Evolutionary conservation across 92 coral and sea anemone species (phyloP).

Genomic region (Nematostella vectensis): DNA sequence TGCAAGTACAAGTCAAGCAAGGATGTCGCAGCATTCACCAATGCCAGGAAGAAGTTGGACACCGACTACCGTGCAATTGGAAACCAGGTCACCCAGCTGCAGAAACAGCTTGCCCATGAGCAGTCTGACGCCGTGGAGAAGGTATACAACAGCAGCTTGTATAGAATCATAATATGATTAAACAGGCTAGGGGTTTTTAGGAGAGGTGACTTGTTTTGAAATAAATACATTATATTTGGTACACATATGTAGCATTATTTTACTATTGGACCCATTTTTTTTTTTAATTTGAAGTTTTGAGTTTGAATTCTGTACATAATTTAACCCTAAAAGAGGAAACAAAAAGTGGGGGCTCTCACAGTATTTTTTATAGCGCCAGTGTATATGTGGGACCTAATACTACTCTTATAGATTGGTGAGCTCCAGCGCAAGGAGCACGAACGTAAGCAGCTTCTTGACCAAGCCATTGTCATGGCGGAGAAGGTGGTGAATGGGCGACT

Average conservation of each 20-base stretch:
- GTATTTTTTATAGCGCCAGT: too few relatives aligned
- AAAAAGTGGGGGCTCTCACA: too few relatives aligned
- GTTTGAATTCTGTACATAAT: too few relatives aligned
- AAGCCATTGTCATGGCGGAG: slow-evolving; percentile 85
- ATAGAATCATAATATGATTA: too few relatives aligned
- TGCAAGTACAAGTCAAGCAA: slow-evolving; percentile 86
- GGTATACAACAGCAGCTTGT: slow-evolving; percentile 37
- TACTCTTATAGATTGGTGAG: slow-evolving; percentile 61
- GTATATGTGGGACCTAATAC: too few relatives aligned
- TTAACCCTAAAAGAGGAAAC: too few relatives aligned
- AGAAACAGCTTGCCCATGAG: slow-evolving; percentile 75
- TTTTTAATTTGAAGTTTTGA: too few relatives aligned
- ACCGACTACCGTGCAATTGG: slow-evolving; percentile 87
- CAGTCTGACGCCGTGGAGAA: slow-evolving; percentile 90
- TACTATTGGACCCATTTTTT: too few relatives aligned
- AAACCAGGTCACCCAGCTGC: slow-evolving; percentile 73
- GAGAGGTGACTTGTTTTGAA: too few relatives aligned
- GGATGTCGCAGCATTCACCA: slow-evolving; percentile 74
- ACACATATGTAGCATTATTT: too few relatives aligned
- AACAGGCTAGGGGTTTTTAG: too few relatives aligned
- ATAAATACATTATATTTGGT: too few relatives aligned
- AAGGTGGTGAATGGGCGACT: slow-evolving; percentile 85
- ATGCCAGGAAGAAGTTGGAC: slow-evolving; percentile 95
- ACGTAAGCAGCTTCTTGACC: slow-evolving; percentile 76
- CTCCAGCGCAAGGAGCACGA: slow-evolving; percentile 94